Conservation (phyloP, 2,888 invertebrate species). For the Drosophila helvetica region DNA sequence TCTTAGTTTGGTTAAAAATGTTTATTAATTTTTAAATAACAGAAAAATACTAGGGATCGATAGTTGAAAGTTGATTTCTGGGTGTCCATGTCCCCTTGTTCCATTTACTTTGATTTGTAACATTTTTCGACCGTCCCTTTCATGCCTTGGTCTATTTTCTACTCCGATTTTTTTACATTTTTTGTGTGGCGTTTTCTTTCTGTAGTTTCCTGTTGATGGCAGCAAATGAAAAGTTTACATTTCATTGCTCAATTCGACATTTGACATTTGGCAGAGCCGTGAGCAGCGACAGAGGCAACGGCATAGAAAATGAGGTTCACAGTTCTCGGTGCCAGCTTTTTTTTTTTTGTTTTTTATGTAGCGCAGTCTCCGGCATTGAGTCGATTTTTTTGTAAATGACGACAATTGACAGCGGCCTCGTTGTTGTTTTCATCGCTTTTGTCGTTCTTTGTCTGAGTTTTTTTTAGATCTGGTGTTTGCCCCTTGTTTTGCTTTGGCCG, state of each 20-base stretch:
- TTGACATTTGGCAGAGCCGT: slow-evolving; percentile 73
- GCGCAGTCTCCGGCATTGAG: slow-evolving; percentile 22
- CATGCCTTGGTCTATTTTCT: slow-evolving; percentile 19
- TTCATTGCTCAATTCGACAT: slow-evolving; percentile 75
- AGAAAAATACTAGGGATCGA: background rate
- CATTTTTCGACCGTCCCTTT: slow-evolving; percentile 37
- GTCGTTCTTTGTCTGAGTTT: slow-evolving; percentile 41
- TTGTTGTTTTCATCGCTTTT: slow-evolving; percentile 52
- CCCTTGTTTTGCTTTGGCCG: slow-evolving; percentile 31
- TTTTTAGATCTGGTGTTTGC: slow-evolving; percentile 1
- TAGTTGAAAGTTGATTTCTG: slow-evolving; percentile 7
- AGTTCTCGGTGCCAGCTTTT: slow-evolving; percentile 44
- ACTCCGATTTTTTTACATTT: slow-evolving; percentile 10
- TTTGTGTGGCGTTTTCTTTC: slow-evolving; percentile 7
- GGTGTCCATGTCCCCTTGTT: slow-evolving; percentile 36
- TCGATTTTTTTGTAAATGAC: slow-evolving; percentile 43
- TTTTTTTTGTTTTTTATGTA: slow-evolving; percentile 35
- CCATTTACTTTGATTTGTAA: slow-evolving; percentile 42
- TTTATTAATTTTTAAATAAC: too few species aligned
- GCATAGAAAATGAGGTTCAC: slow-evolving; percentile 75
- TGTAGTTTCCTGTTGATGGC: slow-evolving; percentile 32
- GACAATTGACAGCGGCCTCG: slow-evolving; percentile 68
- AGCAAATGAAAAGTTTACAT: slow-evolving; percentile 73
- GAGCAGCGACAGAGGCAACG: slow-evolving; percentile 36
- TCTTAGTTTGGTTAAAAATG: too few species aligned